Base-by-base conservation (phyloP, 2,888 invertebrate species). In the Athetis lepigone region DNA sequence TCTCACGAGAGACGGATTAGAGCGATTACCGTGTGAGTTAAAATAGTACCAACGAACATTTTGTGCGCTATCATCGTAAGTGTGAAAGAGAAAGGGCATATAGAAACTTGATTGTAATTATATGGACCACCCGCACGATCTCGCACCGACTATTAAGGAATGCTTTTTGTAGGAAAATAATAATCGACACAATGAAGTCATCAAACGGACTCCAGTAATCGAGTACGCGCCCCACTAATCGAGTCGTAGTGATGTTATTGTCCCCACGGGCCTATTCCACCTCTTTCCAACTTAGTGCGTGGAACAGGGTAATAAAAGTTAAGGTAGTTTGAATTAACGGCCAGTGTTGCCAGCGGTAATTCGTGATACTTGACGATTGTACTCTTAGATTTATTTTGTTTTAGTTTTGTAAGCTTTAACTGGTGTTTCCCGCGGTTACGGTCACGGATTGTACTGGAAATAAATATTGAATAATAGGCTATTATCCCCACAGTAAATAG, bases 151-250 rank as follows among this genome's bases (percentile, higher is more conserved):
- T 84, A 90, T 92, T 89, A 90, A 84, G 78, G 81, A 82, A 81
- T 76, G 78, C 79, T 91, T 90, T 92, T 90, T 90, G 87, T 89
- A 81, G 60, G 78, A 81, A 88, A 87, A 88, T 88, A 87, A 88
- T 90, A 88, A 88, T 89, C 82, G 83, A 86, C 85, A 88, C 88
- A 91, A 93, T 93, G 91, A 92, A 93, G 93, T 86, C 92, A 92
- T 93, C 93, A 92, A 79, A 85, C 68, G 79, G 80, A 84, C 72
- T 75, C 72, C 55, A 75, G 70, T 56, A 84, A 74, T 75, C 72
- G 71, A 68, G 68, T 62, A 58, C 63, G 71, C 61, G 71, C 61
- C 63, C 66, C 68, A 76, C 77, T 80, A 79, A 75, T 76, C 62
- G 76, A 63, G 56, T 63, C 64, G 63, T 58, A 63, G 46, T 64